Evolutionary conservation across 2,888 invertebrate genomes (phyloP), one percentile per base, ranked within the genome.

Genomic region (Leptogaster cylindrica): DNA sequence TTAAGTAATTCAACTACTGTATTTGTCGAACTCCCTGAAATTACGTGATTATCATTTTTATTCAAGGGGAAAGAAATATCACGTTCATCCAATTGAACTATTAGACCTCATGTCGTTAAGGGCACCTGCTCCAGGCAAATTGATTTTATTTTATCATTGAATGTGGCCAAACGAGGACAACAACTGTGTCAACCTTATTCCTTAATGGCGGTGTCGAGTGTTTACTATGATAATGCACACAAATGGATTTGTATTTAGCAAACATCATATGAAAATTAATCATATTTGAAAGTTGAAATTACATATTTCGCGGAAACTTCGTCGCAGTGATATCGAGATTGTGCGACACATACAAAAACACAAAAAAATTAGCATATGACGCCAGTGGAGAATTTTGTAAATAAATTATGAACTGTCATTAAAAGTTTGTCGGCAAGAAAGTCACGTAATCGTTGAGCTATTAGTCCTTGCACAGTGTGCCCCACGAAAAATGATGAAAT

Each of bases 341-440:
- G n/a, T n/a, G n/a, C n/a, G n/a, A n/a, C n/a, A n/a, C n/a, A n/a
- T n/a, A n/a, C n/a, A n/a, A n/a, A n/a, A n/a, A n/a, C n/a, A n/a
- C n/a, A n/a, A n/a, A n/a, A n/a, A n/a, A n/a, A n/a, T n/a, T n/a
- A n/a, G n/a, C n/a, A n/a, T n/a, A n/a, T n/a, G n/a, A n/a, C n/a
- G n/a, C n/a, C n/a, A n/a, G n/a, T n/a, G n/a, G n/a, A n/a, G n/a
- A n/a, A n/a, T n/a, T n/a, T n/a, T n/a, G 39, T 36, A 55, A 33
- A 55, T 55, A 55, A 55, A 55, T 55, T 55, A 55, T 55, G 33
- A 52, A 55, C 36, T 55, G 55, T 36, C 39, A 55, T 55, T 55
- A 55, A 55, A 55, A 55, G 36, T 55, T 55, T 39, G 36, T 55
- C 18, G 55, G 5, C 3, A 39, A 23, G 39, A 55, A 55, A 39